Evolutionary conservation across 2,888 invertebrate genomes (phyloP).

Genomic region (Agriopis marginaria): DNA sequence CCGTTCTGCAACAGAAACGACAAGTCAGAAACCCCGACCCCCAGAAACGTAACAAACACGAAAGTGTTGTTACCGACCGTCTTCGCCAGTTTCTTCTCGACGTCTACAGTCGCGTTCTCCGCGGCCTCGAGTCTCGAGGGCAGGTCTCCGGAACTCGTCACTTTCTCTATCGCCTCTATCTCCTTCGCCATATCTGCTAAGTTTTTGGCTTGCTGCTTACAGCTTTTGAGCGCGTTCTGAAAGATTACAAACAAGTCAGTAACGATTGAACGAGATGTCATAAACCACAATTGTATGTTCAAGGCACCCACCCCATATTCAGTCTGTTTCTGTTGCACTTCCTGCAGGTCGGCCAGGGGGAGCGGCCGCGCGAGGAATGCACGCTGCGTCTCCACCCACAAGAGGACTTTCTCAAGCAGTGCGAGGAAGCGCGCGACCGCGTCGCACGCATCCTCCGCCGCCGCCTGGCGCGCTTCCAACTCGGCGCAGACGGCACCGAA

Average conservation of each 20-base stretch:
- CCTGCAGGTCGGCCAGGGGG: constrained; percentile 91
- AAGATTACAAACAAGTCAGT: constrained; percentile 48
- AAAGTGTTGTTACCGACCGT: constrained; percentile 87
- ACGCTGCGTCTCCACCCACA: constrained; percentile 94
- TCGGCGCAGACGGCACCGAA: constrained; percentile 91
- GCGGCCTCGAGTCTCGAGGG: constrained; percentile 94
- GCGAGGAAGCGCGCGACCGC: constrained; percentile 95
- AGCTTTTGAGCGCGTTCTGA: constrained; percentile 94
- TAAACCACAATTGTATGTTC: neutral
- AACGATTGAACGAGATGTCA: neutral
- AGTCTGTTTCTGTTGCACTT: constrained; percentile 94
- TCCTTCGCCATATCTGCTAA: constrained; percentile 97
- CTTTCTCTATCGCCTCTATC: constrained; percentile 93
- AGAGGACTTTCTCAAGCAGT: constrained; percentile 92
- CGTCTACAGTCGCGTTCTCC: constrained; percentile 94
- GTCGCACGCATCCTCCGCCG: constrained; percentile 94
- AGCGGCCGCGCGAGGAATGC: constrained; percentile 92
- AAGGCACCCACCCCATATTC: constrained; percentile 91
- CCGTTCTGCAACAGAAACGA: constrained; percentile 88
- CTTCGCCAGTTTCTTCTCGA: constrained; percentile 94
- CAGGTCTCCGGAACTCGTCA: constrained; percentile 94
- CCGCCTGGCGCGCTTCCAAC: constrained; percentile 93
- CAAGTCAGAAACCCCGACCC: neutral
- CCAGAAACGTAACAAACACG: no score
- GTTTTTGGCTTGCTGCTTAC: constrained; percentile 94